phyloP scores from a whole-genome alignment of 2,113 vertebrate species.

The Nipponia nippon region DNA sequence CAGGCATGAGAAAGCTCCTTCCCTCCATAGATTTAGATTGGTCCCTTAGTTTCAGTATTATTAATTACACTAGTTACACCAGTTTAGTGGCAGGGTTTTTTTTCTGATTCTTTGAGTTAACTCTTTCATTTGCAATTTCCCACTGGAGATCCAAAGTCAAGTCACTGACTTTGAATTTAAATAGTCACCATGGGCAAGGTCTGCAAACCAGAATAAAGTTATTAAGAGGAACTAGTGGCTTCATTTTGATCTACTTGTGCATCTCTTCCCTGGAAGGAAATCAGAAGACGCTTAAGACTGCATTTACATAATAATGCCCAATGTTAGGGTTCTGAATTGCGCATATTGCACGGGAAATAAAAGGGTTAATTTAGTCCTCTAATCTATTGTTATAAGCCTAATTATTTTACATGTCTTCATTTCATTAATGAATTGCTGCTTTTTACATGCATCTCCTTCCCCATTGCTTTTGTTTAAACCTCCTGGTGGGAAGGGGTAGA shows the following conservation, averaged over 20 bases:
- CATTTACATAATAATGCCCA: slow-evolving; percentile 20
- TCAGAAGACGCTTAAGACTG: neutral
- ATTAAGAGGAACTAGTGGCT: neutral
- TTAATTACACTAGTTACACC: slow-evolving; percentile 62
- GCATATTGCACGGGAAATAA: slow-evolving; percentile 43
- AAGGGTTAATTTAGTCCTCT: slow-evolving; percentile 75
- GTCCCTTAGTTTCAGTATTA: slow-evolving; percentile 57
- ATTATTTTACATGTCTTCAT: slow-evolving; percentile 80
- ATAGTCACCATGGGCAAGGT: neutral
- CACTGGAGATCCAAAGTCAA: neutral
- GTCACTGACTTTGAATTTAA: neutral
- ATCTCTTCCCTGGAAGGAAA: neutral
- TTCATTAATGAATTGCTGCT: slow-evolving; percentile 80
- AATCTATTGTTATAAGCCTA: slow-evolving; percentile 75
- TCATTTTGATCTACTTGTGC: neutral
- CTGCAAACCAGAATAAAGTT: neutral
- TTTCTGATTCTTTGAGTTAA: slow-evolving; percentile 51
- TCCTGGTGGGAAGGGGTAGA: slow-evolving; percentile 80
- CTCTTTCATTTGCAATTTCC: slow-evolving; percentile 27
- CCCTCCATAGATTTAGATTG: slow-evolving; percentile 54
- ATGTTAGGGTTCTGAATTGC: slow-evolving; percentile 1
- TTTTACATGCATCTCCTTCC: slow-evolving; percentile 74
- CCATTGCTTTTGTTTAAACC: slow-evolving; percentile 84
- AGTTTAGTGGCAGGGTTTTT: neutral
- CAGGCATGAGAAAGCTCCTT: slow-evolving; percentile 29